Conservation (phyloP, 2,888 invertebrate species). For the Rapana venosa region DNA sequence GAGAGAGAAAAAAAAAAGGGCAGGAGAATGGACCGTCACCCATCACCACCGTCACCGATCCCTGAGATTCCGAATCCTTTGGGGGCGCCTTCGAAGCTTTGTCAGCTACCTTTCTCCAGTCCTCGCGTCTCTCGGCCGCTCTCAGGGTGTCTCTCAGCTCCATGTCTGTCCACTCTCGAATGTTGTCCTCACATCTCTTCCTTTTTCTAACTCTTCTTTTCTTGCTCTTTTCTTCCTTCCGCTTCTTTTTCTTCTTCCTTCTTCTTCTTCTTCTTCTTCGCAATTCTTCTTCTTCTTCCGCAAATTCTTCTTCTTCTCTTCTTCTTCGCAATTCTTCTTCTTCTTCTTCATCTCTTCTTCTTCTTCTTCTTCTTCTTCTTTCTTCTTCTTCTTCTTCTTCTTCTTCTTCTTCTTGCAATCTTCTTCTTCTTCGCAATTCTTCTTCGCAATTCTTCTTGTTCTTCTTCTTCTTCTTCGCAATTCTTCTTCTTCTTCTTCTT, state of each 20-base stretch:
- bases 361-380: background rate
- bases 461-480: background rate
- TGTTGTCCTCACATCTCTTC: no score
- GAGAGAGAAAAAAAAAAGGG: no score
- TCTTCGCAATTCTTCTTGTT: background rate
- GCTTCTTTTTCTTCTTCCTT: background rate
- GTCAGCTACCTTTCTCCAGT: background rate
- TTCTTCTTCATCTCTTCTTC: background rate
- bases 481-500: background rate
- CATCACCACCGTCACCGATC: no score
- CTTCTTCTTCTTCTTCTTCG: background rate
- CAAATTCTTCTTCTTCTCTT: background rate
- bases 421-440: background rate
- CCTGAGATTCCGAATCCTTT: no score
- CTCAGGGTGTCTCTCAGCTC: no score
- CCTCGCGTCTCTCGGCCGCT: background rate
- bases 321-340: background rate
- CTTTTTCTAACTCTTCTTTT: background rate
- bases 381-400: background rate
- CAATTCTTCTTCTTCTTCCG: background rate
- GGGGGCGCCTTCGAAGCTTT: no score
- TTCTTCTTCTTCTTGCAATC: background rate
- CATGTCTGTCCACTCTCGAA: no score
- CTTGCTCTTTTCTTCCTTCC: background rate
- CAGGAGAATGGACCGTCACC: no score